Conservation (phyloP, 1,140 invertebrate species). For the Drosophila ambigua region DNA sequence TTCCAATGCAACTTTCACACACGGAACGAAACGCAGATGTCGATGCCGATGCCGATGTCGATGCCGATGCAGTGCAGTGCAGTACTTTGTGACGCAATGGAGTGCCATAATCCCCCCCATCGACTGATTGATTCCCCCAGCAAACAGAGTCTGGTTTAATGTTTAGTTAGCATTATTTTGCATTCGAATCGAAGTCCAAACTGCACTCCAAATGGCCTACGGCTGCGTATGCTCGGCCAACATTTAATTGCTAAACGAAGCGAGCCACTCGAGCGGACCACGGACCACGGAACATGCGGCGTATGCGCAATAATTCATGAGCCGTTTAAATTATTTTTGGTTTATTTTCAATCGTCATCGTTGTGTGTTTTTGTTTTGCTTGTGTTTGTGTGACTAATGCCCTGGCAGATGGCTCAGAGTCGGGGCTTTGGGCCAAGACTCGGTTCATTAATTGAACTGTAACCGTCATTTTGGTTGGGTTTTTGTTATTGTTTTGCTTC, state of each 20-base stretch:
- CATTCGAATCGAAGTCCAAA: constrained; percentile 63
- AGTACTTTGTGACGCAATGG: constrained; percentile 47
- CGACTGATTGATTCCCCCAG: constrained; percentile 74
- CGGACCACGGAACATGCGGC: constrained; percentile 51
- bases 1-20: constrained; percentile 73
- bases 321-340: constrained; percentile 71
- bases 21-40: constrained; percentile 30
- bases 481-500: constrained; percentile 47
- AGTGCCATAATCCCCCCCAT: constrained; percentile 62
- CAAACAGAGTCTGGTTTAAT: constrained; percentile 37
- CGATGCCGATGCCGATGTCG: constrained; percentile 45
- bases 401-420: constrained; percentile 43
- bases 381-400: constrained; percentile 64
- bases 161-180: constrained; percentile 67
- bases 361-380: not conserved
- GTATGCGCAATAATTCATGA: constrained; percentile 80
- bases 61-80: constrained; percentile 43
- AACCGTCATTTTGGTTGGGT: constrained; percentile 54
- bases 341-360: constrained; percentile 26
- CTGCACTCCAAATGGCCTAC: constrained; percentile 58
- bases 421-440: constrained; percentile 50
- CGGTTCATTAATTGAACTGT: constrained; percentile 74
- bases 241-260: constrained; percentile 69
- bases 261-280: constrained; percentile 27
- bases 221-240: constrained; percentile 19